A percentile compares a stretch with the other conserved stretches of the same genome.
These are phyloP conservation scores for Lophotriccus pileatus DNA, from an alignment of 2,797 vertebrate species.

Conservation along the genomic window DNA sequence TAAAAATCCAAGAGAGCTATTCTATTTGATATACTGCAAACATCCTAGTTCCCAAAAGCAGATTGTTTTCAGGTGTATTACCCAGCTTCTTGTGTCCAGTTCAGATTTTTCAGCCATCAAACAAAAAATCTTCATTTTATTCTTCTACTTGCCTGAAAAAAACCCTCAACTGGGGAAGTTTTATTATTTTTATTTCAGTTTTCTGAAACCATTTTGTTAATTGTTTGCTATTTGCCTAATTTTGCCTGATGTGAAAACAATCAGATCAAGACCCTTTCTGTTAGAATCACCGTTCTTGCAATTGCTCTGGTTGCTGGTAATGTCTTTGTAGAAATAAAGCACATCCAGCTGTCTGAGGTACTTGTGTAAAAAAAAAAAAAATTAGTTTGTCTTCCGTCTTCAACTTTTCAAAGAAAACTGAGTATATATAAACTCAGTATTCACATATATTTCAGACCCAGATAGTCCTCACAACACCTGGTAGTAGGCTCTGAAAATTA, in stretches of 20 bases:
- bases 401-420: background rate
- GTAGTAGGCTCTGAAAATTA: background rate
- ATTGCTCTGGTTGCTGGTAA: background rate
- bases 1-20: background rate
- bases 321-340: background rate
- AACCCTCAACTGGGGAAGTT: background rate
- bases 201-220: background rate
- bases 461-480: background rate
- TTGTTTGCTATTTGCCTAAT: background rate
- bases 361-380: background rate
- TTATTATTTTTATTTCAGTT: background rate
- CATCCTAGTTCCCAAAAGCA: background rate
- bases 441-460: background rate
- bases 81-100: background rate
- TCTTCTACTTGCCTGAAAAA: background rate
- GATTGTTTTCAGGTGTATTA: slow-evolving; percentile 2
- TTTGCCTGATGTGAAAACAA: background rate
- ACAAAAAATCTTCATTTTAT: background rate
- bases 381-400: background rate
- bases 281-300: background rate
- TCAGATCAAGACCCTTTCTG: background rate
- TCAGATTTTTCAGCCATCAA: background rate
- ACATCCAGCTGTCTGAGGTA: background rate
- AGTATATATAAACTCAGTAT: background rate
- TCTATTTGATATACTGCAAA: slow-evolving; percentile 1